Evolutionary conservation across 2,797 vertebrate species (phyloP), one percentile per base, ranked within the genome.

Genomic region (Coreius guichenoti): DNA sequence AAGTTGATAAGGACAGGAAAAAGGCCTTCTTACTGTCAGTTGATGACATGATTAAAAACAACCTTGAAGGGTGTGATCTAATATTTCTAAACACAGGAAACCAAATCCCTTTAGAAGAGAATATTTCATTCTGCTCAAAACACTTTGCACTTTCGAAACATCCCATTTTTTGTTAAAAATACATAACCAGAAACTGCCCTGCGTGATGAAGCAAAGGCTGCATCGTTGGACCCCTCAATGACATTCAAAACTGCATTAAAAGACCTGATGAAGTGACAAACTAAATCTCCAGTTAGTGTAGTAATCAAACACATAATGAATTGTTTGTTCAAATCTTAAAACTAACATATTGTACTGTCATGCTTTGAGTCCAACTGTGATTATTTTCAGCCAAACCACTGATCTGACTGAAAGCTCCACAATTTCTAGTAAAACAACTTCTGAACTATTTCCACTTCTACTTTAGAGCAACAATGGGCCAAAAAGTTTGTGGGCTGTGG

Each of bases 211-310:
- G 26, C 58, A 33, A 23, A 26, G 2, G 36, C 23, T 11, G 69
- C 39, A 13, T 83, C 16, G 31, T 49, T 49, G 43, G 81, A 83
- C 29, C 43, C 58, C 56, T n/a, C 43, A 33, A 31, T 47, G n/a
- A 65, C 39, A 47, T n/a, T 67, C 56, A 51, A 63, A 61, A 75
- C 70, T 36, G 69, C n/a, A 23, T 43, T 29, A 36, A 82, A 82
- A 63, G 8, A 23, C 0, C 29, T 4, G 23, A 45, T 63, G 36
- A 65, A 45, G 56, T 12, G 23, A 70, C 21, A 77, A 17, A 11
- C 56, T 43, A 17, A 78, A 43, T 78, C 16, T 78, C 4, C 19
- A 74, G 81, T 73, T 49, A 70, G 36, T 47, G 36, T 82, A 31
- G 51, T 29, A 56, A 72, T 58, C 19, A 45, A 72, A 77, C 23